Conservation (phyloP, 2,113 vertebrate species). For the Salminus brasiliensis region DNA sequence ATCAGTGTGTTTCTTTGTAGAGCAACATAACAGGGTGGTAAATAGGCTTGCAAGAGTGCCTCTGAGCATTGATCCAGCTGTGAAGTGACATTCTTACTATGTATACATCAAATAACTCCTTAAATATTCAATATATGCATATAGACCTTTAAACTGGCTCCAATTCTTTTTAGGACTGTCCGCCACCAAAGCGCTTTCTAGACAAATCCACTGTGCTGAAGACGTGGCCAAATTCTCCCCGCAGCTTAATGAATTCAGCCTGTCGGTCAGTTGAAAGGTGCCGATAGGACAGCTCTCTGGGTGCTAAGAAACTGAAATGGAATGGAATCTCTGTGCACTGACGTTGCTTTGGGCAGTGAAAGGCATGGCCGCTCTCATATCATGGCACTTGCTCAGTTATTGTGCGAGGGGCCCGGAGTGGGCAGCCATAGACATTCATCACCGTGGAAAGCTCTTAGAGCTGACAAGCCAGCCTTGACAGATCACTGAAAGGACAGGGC, state of each 20-base stretch:
- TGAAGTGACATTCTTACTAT: too few species aligned
- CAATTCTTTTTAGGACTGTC: too few species aligned
- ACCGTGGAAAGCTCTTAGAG: not conserved
- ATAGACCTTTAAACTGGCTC: too few species aligned
- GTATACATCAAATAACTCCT: too few species aligned
- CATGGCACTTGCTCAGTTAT: constrained; percentile 9
- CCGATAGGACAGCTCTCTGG: not conserved
- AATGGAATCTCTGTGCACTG: constrained; percentile 6
- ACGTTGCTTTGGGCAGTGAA: constrained; percentile 15
- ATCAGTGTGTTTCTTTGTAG: not conserved
- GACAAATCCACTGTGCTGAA: not conserved
- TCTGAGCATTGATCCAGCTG: too few species aligned
- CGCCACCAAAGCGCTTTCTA: too few species aligned
- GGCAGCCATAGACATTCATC: constrained; percentile 13
- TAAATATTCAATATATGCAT: too few species aligned
- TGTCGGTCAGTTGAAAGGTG: not conserved
- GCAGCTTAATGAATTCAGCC: not conserved
- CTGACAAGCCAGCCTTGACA: constrained; percentile 13
- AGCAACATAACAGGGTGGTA: not conserved
- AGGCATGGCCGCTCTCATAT: constrained; percentile 26
- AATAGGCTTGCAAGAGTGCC: too few species aligned
- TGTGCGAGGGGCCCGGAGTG: not conserved
- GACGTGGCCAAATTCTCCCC: not conserved
- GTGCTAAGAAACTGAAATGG: not conserved
- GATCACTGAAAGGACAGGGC: not conserved